Conservation (phyloP, 1,140 invertebrate genomes). For the Antheraea mylitta region DNA sequence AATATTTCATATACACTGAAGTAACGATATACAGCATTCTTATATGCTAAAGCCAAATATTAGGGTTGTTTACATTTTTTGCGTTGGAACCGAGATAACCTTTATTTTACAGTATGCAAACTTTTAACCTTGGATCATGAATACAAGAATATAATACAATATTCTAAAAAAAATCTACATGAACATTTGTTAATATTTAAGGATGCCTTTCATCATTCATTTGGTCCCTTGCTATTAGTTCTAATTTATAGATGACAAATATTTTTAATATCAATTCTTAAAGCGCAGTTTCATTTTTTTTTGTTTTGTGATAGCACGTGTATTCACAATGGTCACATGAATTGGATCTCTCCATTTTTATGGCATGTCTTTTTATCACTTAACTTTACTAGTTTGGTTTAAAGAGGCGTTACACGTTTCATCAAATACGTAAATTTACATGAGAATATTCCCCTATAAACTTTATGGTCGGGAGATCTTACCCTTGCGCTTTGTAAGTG, state of each 20-base stretch:
- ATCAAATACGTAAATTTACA: background rate
- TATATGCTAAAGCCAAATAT: too few relatives aligned
- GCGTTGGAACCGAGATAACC: too few relatives aligned
- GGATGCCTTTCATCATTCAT: slow-evolving; percentile 9
- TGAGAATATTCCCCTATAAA: too few relatives aligned
- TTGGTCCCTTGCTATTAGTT: slow-evolving; percentile 9
- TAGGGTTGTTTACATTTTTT: too few relatives aligned
- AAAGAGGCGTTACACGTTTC: background rate
- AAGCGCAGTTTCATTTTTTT: background rate
- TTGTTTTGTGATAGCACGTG: background rate
- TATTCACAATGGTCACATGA: background rate
- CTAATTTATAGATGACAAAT: background rate
- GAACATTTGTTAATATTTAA: background rate
- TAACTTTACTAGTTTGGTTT: background rate
- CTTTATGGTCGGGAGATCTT: too few relatives aligned
- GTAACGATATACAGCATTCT: too few relatives aligned
- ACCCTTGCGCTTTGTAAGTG: too few relatives aligned
- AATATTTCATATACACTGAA: too few relatives aligned
- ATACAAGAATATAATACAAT: background rate
- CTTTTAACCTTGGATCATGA: background rate
- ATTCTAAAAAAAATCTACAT: background rate
- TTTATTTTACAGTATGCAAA: background rate
- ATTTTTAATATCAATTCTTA: background rate
- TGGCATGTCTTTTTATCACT: background rate
- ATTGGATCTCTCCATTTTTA: background rate